Percentiles rank a stretch among this genome's conserved stretches.
Evolutionary conservation across 2,888 invertebrate species (phyloP).

Genomic region (Lepidochitona cinerea): DNA sequence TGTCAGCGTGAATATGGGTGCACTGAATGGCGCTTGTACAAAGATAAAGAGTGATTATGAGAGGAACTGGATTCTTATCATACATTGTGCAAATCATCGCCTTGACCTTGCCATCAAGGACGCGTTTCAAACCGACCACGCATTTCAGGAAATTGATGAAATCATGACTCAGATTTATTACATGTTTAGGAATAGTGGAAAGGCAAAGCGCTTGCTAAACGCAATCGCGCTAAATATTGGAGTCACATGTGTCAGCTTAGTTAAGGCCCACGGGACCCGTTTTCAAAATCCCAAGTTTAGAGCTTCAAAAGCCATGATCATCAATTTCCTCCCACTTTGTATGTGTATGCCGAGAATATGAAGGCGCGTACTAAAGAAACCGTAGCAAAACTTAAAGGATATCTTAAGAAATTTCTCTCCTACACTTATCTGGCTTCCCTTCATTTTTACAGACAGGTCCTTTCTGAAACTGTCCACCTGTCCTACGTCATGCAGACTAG

Average conservation of each 20-base stretch:
- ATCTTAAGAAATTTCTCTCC: background rate
- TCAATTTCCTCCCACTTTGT: constrained; percentile 12
- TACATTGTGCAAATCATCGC: constrained; percentile 7
- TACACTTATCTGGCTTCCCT: background rate
- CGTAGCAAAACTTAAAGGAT: background rate
- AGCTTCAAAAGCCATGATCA: constrained; percentile 6
- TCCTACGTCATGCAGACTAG: background rate
- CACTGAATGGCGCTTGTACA: constrained; percentile 3
- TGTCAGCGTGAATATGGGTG: constrained; percentile 11
- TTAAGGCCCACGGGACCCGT: constrained; percentile 2
- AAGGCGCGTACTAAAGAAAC: background rate
- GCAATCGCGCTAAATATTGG: constrained; percentile 2
- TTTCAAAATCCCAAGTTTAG: constrained; percentile 10
- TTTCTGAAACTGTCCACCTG: background rate
- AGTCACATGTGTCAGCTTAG: constrained; percentile 10
- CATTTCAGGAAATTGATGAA: constrained; percentile 9
- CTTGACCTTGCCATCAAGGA: constrained; percentile 11
- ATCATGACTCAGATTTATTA: constrained; percentile 8
- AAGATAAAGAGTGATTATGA: constrained; percentile 1
- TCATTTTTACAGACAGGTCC: background rate
- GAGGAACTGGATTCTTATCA: constrained; percentile 9
- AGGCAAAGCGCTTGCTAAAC: background rate
- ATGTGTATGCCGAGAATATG: background rate
- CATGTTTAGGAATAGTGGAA: constrained; percentile 9
- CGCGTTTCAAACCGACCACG: constrained; percentile 2